Conservation (phyloP, 2,888 invertebrate genomes). For the Paralinhomoeus sp. region DNA sequence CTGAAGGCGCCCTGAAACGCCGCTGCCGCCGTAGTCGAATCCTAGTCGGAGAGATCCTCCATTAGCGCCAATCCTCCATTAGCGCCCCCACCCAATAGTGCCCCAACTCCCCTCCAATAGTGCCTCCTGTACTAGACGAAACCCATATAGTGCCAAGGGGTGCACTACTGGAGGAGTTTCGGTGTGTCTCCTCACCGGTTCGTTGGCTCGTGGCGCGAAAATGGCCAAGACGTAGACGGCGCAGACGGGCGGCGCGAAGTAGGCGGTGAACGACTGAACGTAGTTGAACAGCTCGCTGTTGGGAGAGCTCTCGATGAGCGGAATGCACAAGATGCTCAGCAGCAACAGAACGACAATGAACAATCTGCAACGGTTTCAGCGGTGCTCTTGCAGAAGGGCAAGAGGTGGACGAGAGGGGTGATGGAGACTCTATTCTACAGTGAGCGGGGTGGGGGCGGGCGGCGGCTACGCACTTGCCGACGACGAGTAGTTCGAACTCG, state of each 20-base stretch:
- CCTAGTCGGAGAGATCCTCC: too few relatives aligned
- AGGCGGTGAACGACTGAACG: slow-evolving; percentile 34
- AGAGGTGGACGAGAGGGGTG: too few relatives aligned
- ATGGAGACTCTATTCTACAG: too few relatives aligned
- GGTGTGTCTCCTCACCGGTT: slow-evolving; percentile 28
- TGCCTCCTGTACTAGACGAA: too few relatives aligned
- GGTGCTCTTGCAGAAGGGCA: background rate
- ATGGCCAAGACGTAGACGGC: slow-evolving; percentile 34
- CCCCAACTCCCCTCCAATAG: too few relatives aligned
- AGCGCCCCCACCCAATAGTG: too few relatives aligned
- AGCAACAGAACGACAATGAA: slow-evolving; percentile 28
- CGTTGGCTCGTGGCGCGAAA: slow-evolving; percentile 32
- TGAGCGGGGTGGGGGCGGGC: too few relatives aligned
- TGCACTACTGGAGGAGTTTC: too few relatives aligned
- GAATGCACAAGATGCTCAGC: slow-evolving; percentile 29
- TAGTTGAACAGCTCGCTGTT: slow-evolving; percentile 35
- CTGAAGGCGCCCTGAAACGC: slow-evolving; percentile 35
- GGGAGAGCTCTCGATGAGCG: slow-evolving; percentile 28
- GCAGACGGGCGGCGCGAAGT: slow-evolving; percentile 34
- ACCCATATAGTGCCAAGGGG: background rate
- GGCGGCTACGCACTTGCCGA: background rate
- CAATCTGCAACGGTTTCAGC: slow-evolving; percentile 16
- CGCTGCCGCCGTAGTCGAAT: too few relatives aligned
- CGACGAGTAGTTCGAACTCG: background rate
- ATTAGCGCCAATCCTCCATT: too few relatives aligned